Base-by-base conservation (phyloP, 1,140 invertebrate genomes). In the Oedothorax gibbosus region DNA sequence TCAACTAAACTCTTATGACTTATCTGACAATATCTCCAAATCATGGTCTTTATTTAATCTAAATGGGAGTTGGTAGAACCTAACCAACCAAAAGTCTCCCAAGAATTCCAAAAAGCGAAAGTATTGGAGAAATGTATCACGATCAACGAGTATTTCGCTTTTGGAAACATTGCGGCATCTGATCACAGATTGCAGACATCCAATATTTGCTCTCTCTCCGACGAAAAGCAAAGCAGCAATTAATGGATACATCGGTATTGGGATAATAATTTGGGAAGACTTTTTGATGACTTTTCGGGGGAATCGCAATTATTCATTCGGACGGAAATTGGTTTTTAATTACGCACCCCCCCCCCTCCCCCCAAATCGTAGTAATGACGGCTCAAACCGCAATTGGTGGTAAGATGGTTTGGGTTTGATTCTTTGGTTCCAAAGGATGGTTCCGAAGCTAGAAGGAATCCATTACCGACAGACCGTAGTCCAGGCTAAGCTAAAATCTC, bases 291-390 rank as follows among this genome's bases (percentile, higher is more conserved):
- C 80, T 73, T 72, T 79, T 50, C 51, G 51, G 56, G 62, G 35
- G 21, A 57, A 49, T n/a, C 20, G 50, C n/a, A 68, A 81, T 81
- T 81, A 81, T 81, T 81, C 78, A 82, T 82, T 60, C 53, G 57
- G 35, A 35, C 18, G 80, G 65, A 81, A 81, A 82, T 82, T 20
- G 80, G 80, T 64, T 82, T 82, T 82, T 82, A 82, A 82, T 82
- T 72, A 82, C 69, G 15, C 14, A 15, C 68, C 11, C 15, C 18
- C 53, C 14, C n/a, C 35, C 62, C 60, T 20, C 7, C 15, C 35
- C 73, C n/a, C 51, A n/a, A 56, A 12, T 69, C 66, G 12, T 35
- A 2, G 35, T 35, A 10, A 71, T 71, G 68, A 51, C 50, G 18
- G 10, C 68, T 10, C 57, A 60, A 12, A 12, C 68, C 20, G 8